Evolutionary conservation across 2,113 vertebrate species (phyloP).

Genomic region (Mormyrus lacerda): DNA sequence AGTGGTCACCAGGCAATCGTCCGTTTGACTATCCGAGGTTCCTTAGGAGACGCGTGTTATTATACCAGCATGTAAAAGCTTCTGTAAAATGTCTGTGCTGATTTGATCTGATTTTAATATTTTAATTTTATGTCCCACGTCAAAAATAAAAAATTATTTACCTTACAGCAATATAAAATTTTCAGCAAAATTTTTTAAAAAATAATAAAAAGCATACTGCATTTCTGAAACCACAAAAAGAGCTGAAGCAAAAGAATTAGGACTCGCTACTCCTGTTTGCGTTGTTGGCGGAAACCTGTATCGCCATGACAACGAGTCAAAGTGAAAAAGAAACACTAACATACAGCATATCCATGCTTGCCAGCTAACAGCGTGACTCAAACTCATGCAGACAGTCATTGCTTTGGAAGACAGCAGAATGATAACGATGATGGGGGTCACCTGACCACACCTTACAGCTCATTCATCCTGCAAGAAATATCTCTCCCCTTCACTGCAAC

Average conservation of each 20-base stretch:
- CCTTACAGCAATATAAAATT: neutral
- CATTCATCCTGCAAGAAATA: neutral
- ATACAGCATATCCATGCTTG: neutral
- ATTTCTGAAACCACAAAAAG: neutral
- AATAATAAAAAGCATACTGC: neutral
- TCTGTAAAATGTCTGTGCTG: neutral
- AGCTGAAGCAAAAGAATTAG: neutral
- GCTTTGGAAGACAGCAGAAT: conserved; percentile 7
- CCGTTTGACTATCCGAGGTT: neutral
- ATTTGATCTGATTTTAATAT: neutral
- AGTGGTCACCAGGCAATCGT: neutral
- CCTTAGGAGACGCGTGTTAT: neutral
- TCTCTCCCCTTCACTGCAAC: neutral
- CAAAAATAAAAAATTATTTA: neutral
- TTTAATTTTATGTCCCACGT: neutral
- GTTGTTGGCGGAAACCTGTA: neutral
- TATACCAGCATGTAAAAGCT: neutral
- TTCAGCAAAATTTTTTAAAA: neutral
- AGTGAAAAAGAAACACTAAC: neutral
- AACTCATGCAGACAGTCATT: conserved; percentile 10
- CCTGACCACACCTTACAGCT: neutral
- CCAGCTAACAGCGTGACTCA: neutral
- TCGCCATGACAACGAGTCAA: neutral
- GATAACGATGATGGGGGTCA: neutral
- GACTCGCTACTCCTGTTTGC: neutral